Base-by-base conservation (phyloP, 2,888 invertebrate genomes). In the Andrena dorsata region DNA sequence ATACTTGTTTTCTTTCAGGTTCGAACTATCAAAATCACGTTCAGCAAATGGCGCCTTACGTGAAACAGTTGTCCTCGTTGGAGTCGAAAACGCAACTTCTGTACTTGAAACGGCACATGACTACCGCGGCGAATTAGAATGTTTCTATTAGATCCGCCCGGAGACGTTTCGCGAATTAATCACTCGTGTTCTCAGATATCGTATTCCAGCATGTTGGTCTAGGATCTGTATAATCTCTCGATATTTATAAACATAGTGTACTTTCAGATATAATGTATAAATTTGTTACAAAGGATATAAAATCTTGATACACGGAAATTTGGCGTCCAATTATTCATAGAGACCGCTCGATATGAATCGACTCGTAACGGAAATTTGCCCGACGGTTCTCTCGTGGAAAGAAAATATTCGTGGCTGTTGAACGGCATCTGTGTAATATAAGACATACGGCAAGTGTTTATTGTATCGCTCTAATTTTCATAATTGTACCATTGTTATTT, bases 11-110 rank as follows among this genome's bases (percentile, higher is more conserved):
- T 20, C 13, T 53, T 64, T 68, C 4, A 96, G 96, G 95, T 56
- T 94, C 95, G 30, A 91, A 93, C 68, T 96, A 96, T 87, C 95
- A 97, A 94, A 98, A 98, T 90, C 99, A 99, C 93, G 99, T 99
- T 0, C 96, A 96, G 71, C 97, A 98, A 94, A 96, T 99, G 96
- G 97, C 97, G 63, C 98, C 98, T 2, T 96, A 98, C 30, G 98
- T 99, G 2, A 95, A 96, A 53, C 97, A 98, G 84, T 94, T 99
- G 85, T 96, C 97, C 0, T 96, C 96, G 84, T 95, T 99, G 77
- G 99, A 99, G 95, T 97, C 97, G 82, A 95, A 97, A 92, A 97
- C 98, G 35, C 99, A 99, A 93, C 93, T 95, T 75, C 94, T 95
- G 88, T 97, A 96, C 94, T 93, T 97, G 94, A 94, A 96, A 92